A percentile compares a stretch with the other conserved stretches of the same genome.
phyloP scores from a whole-genome alignment of 2,888 invertebrate species.

The Tenthredo notha region DNA sequence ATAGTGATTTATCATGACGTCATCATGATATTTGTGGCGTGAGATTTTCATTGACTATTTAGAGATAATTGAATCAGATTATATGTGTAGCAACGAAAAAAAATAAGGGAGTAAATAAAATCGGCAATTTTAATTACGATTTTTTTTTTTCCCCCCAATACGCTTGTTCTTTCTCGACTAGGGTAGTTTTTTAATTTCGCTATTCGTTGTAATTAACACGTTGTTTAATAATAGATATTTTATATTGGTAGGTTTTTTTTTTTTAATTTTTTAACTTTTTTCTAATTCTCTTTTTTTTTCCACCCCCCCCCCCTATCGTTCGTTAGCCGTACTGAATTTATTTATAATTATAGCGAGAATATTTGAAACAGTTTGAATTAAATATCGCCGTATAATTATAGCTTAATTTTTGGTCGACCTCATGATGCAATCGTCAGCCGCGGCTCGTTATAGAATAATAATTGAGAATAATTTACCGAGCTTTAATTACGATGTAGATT shows the following conservation, averaged over 20 bases:
- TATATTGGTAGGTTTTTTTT: too few relatives aligned
- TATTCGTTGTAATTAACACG: too few relatives aligned
- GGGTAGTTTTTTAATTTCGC: too few relatives aligned
- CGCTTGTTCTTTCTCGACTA: too few relatives aligned
- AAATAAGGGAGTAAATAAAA: too few relatives aligned
- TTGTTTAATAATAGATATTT: too few relatives aligned
- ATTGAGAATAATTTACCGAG: neutral
- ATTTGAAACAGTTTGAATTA: conserved; percentile 3
- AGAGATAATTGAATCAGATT: too few relatives aligned
- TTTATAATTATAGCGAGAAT: neutral
- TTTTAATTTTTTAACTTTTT: neutral
- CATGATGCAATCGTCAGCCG: neutral
- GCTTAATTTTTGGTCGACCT: neutral
- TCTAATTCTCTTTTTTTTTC: neutral
- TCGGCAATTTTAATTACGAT: too few relatives aligned
- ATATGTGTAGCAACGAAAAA: too few relatives aligned
- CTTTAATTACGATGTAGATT: neutral
- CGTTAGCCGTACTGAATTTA: neutral
- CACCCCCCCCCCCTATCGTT: neutral
- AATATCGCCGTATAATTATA: neutral
- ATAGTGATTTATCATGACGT: neutral
- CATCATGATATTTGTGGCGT: neutral
- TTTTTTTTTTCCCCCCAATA: too few relatives aligned
- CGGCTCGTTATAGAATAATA: neutral
- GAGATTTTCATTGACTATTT: neutral